phyloP scores from a whole-genome alignment of 1,140 invertebrate genomes.

The Eulimnadia texana region DNA sequence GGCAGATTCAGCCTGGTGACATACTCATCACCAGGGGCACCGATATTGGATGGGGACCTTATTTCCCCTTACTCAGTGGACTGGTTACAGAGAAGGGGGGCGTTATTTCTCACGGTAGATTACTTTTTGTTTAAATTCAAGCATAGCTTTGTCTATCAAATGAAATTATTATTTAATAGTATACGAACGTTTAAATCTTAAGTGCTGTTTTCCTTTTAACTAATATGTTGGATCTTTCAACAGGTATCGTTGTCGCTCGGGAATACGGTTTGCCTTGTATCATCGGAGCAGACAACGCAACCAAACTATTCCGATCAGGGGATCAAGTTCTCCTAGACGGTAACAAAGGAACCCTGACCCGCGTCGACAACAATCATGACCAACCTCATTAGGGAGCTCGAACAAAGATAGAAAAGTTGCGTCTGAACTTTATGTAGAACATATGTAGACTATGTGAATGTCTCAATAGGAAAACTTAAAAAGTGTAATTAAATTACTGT shows the following conservation, averaged over 20 bases:
- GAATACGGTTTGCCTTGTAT: slow-evolving; percentile 74
- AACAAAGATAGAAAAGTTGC: too few species aligned
- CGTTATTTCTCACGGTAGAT: slow-evolving; percentile 60
- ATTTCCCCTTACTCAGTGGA: slow-evolving; percentile 63
- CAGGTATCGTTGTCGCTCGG: slow-evolving; percentile 68
- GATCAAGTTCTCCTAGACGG: slow-evolving; percentile 22
- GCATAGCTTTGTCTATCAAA: too few species aligned
- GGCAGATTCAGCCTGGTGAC: slow-evolving; percentile 40
- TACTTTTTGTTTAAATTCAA: too few species aligned
- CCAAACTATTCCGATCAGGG: slow-evolving; percentile 41
- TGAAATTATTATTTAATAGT: too few species aligned
- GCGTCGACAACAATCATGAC: slow-evolving; percentile 18
- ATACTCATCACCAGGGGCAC: slow-evolving; percentile 62
- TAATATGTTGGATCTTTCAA: too few species aligned
- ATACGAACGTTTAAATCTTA: slow-evolving; percentile 8
- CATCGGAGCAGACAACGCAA: slow-evolving; percentile 52
- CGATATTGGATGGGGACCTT: slow-evolving; percentile 81
- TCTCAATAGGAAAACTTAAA: too few species aligned
- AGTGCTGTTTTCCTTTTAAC: not conserved
- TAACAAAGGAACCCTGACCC: slow-evolving; percentile 21
- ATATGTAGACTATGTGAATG: too few species aligned
- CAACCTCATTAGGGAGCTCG: too few species aligned
- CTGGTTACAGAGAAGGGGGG: slow-evolving; percentile 73
- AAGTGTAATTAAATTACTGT: too few species aligned
- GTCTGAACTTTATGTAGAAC: too few species aligned